Evolutionary conservation across 2,113 vertebrate species (phyloP).

Genomic region (Thamnaconus septentrionalis): DNA sequence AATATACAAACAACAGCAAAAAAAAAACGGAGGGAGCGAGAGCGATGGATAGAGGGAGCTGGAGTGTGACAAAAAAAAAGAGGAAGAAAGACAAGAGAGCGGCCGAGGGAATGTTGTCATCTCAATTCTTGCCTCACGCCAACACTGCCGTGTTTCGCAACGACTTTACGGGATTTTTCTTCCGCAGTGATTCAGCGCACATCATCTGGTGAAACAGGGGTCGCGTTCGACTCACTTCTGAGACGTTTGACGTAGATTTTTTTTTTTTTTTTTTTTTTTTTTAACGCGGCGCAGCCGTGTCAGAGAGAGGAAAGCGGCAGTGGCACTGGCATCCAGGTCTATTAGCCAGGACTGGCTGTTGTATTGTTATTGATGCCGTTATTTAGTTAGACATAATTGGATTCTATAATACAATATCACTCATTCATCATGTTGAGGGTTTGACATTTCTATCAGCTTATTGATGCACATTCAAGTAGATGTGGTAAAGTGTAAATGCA

Average conservation of each 20-base stretch:
- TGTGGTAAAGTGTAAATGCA: constrained; percentile 36
- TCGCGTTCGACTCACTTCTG: no score
- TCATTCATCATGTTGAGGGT: constrained; percentile 60
- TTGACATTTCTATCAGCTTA: constrained; percentile 60
- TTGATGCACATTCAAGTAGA: constrained; percentile 48
- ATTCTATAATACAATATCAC: constrained; percentile 58
- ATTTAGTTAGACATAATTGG: constrained; percentile 59
- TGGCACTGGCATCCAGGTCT: constrained; percentile 16
- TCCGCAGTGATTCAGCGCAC: no score
- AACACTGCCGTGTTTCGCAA: constrained; percentile 17
- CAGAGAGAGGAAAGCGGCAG: constrained; percentile 30
- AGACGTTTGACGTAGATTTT: no score
- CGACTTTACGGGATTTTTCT: constrained; percentile 18
- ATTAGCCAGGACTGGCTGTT: constrained; percentile 47
- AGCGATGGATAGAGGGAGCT: no score
- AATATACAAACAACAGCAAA: constrained; percentile 47
- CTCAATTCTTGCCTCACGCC: constrained; percentile 20
- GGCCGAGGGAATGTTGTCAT: constrained; percentile 5
- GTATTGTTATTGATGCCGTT: constrained; percentile 64
- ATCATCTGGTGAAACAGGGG: no score
- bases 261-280: constrained; percentile 17
- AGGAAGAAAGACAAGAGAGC: constrained; percentile 12
- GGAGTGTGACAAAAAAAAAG: not conserved
- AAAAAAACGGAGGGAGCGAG: constrained; percentile 18
- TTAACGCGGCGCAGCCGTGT: constrained; percentile 12